These are phyloP conservation scores for Nezara viridula DNA, from an alignment of 2,888 invertebrate genomes.

Conservation along the genomic window DNA sequence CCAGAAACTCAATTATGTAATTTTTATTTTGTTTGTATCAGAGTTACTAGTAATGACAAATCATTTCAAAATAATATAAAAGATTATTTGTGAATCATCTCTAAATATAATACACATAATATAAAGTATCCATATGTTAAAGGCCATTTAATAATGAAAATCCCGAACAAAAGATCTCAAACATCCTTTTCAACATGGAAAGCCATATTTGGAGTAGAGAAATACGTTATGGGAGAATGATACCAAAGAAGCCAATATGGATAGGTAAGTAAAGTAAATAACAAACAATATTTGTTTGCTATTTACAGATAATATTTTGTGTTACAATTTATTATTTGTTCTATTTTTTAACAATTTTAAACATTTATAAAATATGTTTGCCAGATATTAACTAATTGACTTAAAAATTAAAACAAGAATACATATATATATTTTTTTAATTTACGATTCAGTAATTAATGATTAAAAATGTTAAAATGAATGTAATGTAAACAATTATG, in stretches of 20 bases:
- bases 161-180: slow-evolving; percentile 58
- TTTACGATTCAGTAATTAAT: background rate
- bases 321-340: background rate
- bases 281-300: background rate
- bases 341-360: background rate
- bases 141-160: slow-evolving; percentile 61
- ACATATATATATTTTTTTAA: background rate
- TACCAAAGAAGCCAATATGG: slow-evolving; percentile 69
- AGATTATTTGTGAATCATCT: background rate
- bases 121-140: slow-evolving; percentile 21
- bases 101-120: background rate
- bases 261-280: slow-evolving; percentile 68
- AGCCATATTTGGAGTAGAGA: slow-evolving; percentile 66
- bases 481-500: background rate
- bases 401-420: background rate
- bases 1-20: no score
- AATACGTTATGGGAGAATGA: slow-evolving; percentile 66
- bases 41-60: background rate
- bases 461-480: background rate
- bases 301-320: background rate
- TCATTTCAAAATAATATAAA: background rate
- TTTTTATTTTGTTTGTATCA: no score
- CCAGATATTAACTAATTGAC: background rate
- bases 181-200: slow-evolving; percentile 64
- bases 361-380: background rate